Percentiles rank a stretch among this genome's conserved stretches.
Evolutionary conservation across 2,888 invertebrate species (phyloP).

Genomic region (Neoascia interrupta): DNA sequence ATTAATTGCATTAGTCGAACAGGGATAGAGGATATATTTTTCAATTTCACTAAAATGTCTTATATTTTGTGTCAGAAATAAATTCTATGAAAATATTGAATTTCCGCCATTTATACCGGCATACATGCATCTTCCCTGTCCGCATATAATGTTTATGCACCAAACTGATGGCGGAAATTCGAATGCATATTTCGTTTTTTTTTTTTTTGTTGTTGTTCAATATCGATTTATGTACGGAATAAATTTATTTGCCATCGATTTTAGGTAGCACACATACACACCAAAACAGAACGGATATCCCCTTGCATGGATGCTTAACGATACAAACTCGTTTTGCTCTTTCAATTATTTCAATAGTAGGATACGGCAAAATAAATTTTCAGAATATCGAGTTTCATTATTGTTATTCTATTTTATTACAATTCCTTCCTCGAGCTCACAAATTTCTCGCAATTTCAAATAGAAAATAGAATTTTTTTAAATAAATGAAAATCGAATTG

Average conservation of each 20-base stretch:
- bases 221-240: slow-evolving; percentile 22
- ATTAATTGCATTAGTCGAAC: too few relatives aligned
- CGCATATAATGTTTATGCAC: neutral
- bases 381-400: neutral
- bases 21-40: too few relatives aligned
- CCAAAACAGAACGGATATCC: neutral
- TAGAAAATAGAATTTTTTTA: slow-evolving; percentile 17
- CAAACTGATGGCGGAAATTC: neutral
- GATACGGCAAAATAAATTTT: too few relatives aligned
- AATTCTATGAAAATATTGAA: too few relatives aligned
- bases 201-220: neutral
- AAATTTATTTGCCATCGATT: slow-evolving; percentile 27
- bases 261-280: too few relatives aligned
- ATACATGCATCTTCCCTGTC: neutral
- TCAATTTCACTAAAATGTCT: too few relatives aligned
- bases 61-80: too few relatives aligned
- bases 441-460: slow-evolving; percentile 22
- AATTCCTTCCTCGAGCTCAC: slow-evolving; percentile 25
- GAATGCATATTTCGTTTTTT: too few relatives aligned
- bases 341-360: too few relatives aligned
- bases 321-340: neutral
- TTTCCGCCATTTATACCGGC: neutral
- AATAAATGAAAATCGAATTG: slow-evolving; percentile 30
- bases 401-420: slow-evolving; percentile 31
- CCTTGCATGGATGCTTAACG: neutral